Conservation (phyloP, 2,113 vertebrate species). For the Todiramphus saurophagus region DNA sequence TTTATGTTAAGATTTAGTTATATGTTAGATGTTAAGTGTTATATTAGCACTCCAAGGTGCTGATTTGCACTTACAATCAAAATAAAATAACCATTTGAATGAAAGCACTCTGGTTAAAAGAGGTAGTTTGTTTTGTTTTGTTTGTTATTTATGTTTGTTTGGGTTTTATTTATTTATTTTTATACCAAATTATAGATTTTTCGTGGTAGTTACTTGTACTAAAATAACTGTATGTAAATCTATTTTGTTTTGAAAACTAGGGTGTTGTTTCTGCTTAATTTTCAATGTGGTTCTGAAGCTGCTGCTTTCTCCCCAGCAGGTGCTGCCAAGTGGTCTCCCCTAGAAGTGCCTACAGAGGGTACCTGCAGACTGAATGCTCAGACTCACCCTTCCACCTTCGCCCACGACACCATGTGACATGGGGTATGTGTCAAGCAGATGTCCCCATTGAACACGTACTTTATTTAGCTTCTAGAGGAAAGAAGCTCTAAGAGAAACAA, state of each 20-base stretch:
- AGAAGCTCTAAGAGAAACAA: background rate
- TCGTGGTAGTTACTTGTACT: background rate
- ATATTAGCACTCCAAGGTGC: background rate
- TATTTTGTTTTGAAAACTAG: accelerated
- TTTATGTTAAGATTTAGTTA: background rate
- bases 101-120: background rate
- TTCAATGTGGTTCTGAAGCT: accelerated
- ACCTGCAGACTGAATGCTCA: accelerated
- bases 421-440: accelerated
- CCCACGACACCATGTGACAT: accelerated
- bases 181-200: background rate
- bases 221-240: background rate
- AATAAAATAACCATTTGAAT: background rate
- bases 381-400: background rate
- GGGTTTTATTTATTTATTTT: background rate
- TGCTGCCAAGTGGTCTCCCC: accelerated
- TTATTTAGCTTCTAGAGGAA: background rate
- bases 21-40: background rate
- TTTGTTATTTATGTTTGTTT: too few relatives aligned
- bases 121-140: background rate
- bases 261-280: background rate
- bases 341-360: accelerated
- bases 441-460: accelerated
- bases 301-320: too few relatives aligned
- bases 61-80: background rate